Base-by-base conservation (phyloP, 2,888 invertebrate genomes). In the Cenopis cana region DNA sequence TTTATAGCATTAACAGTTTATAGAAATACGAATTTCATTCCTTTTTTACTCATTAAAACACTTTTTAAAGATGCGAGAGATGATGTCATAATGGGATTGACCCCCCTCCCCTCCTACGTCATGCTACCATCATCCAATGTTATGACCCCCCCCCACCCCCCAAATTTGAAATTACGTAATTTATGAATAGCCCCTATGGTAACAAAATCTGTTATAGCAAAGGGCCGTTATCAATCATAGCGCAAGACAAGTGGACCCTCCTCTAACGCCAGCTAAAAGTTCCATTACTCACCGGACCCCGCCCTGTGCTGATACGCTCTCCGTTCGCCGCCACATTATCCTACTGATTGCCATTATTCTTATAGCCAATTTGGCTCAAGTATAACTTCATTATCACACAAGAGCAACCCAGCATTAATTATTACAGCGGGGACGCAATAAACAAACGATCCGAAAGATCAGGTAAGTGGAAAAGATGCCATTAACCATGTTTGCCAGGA, bases 171-270 rank as follows among this genome's bases (percentile, higher is more conserved):
- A n/a, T n/a, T n/a, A n/a, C n/a, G n/a, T n/a, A n/a, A n/a, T n/a
- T n/a, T n/a, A n/a, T n/a, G n/a, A n/a, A n/a, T n/a, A n/a, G n/a
- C n/a, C n/a, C n/a, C n/a, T n/a, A 79, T 76, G 81, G 85, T 85
- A 83, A 80, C 82, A 80, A 82, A 89, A 89, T 91, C 92, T 91
- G 91, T 91, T 88, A 86, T 82, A 65, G 57, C 80, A 77, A 82
- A 81, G 82, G 82, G 84, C 82, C 85, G 89, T 90, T 90, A 93
- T 93, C 92, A 92, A 93, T 93, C 93, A 93, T 92, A 90, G 84
- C 79, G 84, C 88, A 91, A 91, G 92, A 92, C 90, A 92, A 93
- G 91, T 90, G 91, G 90, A 91, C 93, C 93, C 92, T 93, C 89
- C 88, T 91, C 90, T 71, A 71, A 89, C 87, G 81, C 86, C 88